A percentile compares a stretch with the other conserved stretches of the same genome.
These are phyloP conservation scores for Trachelipus rathkii DNA, from an alignment of 1,140 invertebrate genomes.

Conservation along the genomic window DNA sequence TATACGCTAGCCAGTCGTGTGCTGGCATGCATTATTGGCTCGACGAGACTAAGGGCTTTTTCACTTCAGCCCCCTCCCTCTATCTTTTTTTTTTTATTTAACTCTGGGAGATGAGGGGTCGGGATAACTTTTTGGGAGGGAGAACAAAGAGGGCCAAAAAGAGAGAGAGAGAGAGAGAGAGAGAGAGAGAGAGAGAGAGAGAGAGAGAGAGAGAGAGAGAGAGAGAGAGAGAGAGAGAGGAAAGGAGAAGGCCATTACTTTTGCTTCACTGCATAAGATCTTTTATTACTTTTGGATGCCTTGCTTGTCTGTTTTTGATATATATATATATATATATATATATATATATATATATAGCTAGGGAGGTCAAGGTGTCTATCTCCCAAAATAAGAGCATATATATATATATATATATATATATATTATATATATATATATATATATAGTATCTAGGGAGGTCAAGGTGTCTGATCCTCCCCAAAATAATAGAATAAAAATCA, in stretches of 20 bases:
- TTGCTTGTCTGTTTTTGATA: constrained; percentile 8
- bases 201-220: constrained; percentile 9
- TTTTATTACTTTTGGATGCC: constrained; percentile 7
- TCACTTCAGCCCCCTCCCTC: not conserved
- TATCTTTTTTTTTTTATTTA: not conserved
- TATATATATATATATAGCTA: constrained; percentile 16
- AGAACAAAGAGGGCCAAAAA: not conserved
- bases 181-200: constrained; percentile 2
- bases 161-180: constrained; percentile 7
- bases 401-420: no score
- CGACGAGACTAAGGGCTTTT: not conserved
- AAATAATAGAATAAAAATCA: no score
- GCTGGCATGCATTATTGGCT: constrained; percentile 27
- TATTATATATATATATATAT: no score
- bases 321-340: constrained; percentile 16
- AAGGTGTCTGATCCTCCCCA: no score
- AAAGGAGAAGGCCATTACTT: constrained; percentile 5
- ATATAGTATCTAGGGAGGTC: no score
- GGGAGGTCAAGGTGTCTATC: no score
- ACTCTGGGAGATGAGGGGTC: not conserved
- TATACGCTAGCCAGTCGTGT: constrained; percentile 24
- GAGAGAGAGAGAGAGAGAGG: constrained; percentile 1
- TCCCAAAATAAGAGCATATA: no score
- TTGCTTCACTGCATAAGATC: not conserved
- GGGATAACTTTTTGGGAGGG: not conserved